Evolutionary conservation across 2,797 vertebrate species (phyloP).

Genomic region (Lycodopsis pacificus): DNA sequence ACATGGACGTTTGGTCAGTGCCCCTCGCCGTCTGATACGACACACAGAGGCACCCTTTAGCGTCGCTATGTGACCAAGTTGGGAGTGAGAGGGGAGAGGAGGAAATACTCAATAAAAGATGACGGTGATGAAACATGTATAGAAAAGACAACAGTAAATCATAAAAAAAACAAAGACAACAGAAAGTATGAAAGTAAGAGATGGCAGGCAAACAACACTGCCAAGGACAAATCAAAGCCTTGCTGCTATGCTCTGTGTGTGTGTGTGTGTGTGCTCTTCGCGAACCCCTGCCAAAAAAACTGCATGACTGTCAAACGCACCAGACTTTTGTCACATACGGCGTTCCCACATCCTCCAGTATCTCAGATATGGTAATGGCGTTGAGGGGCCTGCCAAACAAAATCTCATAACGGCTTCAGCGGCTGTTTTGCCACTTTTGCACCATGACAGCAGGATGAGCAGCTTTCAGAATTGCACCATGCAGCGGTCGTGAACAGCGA

Average conservation of each 20-base stretch:
- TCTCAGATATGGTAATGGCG: conserved; percentile 36
- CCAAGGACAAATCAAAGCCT: conserved; percentile 57
- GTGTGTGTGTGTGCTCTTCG: conserved; percentile 36
- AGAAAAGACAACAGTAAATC: conserved; percentile 6
- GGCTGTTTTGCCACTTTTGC: conserved; percentile 21
- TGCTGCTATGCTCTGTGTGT: conserved; percentile 50
- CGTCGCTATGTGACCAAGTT: background rate
- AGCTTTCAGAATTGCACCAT: background rate
- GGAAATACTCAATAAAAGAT: background rate
- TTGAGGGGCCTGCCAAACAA: conserved; percentile 2
- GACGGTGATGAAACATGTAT: conserved; percentile 9
- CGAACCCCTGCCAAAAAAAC: conserved; percentile 55
- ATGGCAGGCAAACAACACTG: conserved; percentile 17
- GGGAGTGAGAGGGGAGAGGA: background rate
- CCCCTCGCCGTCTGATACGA: no score
- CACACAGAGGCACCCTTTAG: background rate
- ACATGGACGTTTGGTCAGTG: no score
- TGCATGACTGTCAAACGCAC: conserved; percentile 51
- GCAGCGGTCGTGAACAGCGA: background rate
- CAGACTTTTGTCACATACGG: conserved; percentile 43
- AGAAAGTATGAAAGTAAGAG: conserved; percentile 32
- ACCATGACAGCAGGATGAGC: conserved; percentile 33
- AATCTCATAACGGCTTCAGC: conserved; percentile 21
- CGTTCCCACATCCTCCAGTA: conserved; percentile 24
- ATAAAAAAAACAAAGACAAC: conserved; percentile 10